Percentiles rank a stretch among this genome's conserved stretches.
Evolutionary conservation across 2,888 invertebrate species (phyloP).

Genomic region (Pocota personata): DNA sequence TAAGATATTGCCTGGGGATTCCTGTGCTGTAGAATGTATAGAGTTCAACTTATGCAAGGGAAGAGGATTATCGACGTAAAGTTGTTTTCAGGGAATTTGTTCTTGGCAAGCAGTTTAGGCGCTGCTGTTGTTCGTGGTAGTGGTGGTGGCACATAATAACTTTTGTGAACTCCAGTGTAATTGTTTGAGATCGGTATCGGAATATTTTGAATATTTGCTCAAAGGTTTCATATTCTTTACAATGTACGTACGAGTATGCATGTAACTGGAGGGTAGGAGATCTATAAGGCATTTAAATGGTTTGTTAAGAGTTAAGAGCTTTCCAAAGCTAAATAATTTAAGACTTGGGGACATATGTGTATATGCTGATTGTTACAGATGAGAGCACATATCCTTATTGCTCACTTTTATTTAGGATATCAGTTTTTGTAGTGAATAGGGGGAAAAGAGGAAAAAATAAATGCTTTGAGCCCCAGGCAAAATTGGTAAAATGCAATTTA

Average conservation of each 20-base stretch:
- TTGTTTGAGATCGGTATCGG: slow-evolving; percentile 26
- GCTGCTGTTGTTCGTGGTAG: not conserved
- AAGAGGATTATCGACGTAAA: slow-evolving; percentile 26
- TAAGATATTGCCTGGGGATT: slow-evolving; percentile 32
- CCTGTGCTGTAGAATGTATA: not conserved
- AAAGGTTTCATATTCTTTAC: not conserved
- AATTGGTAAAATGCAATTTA: not conserved
- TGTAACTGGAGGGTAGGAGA: not conserved
- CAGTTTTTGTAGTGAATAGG: not conserved
- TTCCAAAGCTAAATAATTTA: not conserved
- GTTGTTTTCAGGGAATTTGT: slow-evolving; percentile 26
- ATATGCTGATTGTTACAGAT: not conserved
- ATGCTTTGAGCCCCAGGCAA: not conserved
- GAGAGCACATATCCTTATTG: not conserved
- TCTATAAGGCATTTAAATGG: not conserved
- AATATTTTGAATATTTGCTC: slow-evolving; percentile 31
- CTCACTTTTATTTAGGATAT: not conserved
- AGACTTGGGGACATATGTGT: not conserved
- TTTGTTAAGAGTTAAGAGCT: not conserved
- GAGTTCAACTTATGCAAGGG: not conserved
- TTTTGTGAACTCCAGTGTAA: slow-evolving; percentile 34
- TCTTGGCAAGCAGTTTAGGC: slow-evolving; percentile 8
- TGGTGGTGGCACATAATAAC: not conserved
- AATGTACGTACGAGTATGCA: not conserved
- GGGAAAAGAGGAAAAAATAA: not conserved